Evolutionary conservation across 1,140 invertebrate species (phyloP).

Genomic region (Lasaia peninsularis): DNA sequence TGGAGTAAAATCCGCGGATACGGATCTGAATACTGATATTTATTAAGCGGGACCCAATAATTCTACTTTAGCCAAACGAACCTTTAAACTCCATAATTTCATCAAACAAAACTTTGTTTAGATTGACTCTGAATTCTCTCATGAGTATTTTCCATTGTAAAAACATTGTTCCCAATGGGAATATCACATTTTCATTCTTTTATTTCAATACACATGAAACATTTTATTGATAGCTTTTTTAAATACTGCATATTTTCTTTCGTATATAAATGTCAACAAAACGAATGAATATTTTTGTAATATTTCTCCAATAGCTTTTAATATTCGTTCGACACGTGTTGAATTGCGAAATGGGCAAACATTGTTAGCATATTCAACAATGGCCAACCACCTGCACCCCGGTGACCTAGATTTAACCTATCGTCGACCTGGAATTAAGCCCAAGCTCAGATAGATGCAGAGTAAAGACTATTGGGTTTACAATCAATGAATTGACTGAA

Average conservation of each 20-base stretch:
- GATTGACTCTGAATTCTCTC: neutral
- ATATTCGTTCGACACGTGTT: neutral
- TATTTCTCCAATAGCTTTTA: neutral
- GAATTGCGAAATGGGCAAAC: constrained; percentile 2
- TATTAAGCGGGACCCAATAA: no score
- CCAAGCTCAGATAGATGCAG: neutral
- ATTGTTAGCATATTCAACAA: constrained; percentile 6
- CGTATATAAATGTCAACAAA: neutral
- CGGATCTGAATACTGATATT: no score
- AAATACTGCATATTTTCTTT: constrained; percentile 1
- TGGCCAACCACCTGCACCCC: neutral
- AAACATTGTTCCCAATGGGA: neutral
- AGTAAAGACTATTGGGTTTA: neutral
- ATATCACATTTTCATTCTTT: neutral
- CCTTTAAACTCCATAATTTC: no score
- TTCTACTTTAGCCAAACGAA: no score
- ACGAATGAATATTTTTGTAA: neutral
- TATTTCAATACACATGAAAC: neutral
- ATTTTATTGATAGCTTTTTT: neutral
- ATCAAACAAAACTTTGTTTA: no score
- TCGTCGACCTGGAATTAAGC: constrained; percentile 5
- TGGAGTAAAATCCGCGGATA: no score
- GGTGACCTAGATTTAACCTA: constrained; percentile 5
- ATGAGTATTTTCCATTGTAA: neutral
- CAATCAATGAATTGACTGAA: neutral